A percentile compares a stretch with the other conserved stretches of the same genome.
Conservation (phyloP, 1,140 invertebrate species). For the Leguminivora glycinivorella region DNA sequence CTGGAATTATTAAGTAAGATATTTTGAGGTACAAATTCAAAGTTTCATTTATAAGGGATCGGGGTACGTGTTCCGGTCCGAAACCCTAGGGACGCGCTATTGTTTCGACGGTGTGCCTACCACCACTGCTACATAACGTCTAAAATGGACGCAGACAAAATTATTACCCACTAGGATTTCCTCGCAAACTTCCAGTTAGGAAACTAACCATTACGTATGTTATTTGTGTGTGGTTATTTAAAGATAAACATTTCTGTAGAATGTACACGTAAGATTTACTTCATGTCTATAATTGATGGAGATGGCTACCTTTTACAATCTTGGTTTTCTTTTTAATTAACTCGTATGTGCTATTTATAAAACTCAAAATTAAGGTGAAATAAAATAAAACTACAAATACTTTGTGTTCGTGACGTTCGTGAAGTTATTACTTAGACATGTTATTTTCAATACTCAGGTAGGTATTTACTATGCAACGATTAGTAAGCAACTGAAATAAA, state of each 20-base stretch:
- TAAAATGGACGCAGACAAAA: background rate
- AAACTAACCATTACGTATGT: background rate
- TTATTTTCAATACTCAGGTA: background rate
- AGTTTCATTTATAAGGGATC: slow-evolving; percentile 63
- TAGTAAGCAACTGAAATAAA: background rate
- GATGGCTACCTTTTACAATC: background rate
- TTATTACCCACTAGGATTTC: background rate
- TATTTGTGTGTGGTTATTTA: background rate
- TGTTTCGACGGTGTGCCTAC: slow-evolving; percentile 32
- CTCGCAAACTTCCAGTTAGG: slow-evolving; percentile 1
- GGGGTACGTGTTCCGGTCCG: slow-evolving; percentile 63
- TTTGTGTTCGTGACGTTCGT: no score
- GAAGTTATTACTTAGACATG: no score
- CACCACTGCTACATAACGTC: slow-evolving; percentile 7
- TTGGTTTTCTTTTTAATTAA: no score
- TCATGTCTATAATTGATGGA: slow-evolving; percentile 20
- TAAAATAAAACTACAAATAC: no score
- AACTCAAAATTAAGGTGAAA: no score
- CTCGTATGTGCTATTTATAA: no score
- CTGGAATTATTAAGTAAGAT: slow-evolving; percentile 76
- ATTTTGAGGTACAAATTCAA: slow-evolving; percentile 60
- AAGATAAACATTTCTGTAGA: background rate
- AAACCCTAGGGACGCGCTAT: slow-evolving; percentile 52
- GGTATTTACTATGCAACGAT: no score
- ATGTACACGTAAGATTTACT: background rate